Conservation (phyloP, 2,113 vertebrate genomes). For the Alectura lathami region DNA sequence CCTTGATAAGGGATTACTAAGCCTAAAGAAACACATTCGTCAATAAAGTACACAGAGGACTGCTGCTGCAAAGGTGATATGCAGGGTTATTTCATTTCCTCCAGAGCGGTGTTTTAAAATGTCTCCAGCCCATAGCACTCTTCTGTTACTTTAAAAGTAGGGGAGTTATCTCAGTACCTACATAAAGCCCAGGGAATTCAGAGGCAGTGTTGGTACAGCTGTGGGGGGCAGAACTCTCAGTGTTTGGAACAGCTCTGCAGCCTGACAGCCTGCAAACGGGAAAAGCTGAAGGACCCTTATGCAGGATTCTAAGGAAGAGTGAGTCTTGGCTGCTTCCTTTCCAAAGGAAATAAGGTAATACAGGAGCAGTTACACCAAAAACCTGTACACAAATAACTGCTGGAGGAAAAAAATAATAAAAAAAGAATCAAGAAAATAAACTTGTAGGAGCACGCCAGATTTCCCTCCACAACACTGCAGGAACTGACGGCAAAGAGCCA, state of each 20-base stretch:
- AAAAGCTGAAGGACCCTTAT: not conserved
- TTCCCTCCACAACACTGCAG: not conserved
- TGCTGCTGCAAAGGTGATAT: not conserved
- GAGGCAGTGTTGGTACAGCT: not conserved
- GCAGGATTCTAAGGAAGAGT: not conserved
- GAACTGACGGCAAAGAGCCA: not conserved
- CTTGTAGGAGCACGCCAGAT: fast-evolving
- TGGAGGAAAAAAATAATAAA: not conserved
- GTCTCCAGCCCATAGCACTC: constrained; percentile 30
- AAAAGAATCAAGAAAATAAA: not conserved
- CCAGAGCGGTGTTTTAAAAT: not conserved
- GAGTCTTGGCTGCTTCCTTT: not conserved
- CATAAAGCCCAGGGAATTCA: not conserved
- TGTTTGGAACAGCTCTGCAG: not conserved
- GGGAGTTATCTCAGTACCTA: not conserved
- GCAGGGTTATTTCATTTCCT: constrained; percentile 37
- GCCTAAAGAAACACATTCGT: fast-evolving
- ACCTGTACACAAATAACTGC: not conserved
- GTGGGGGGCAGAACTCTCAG: not conserved
- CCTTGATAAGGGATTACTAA: not conserved
- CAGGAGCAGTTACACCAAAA: not conserved
- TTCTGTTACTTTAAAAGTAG: not conserved
- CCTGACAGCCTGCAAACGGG: not conserved
- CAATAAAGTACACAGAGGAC: not conserved
- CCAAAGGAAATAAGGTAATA: not conserved